Evolutionary conservation across 2,113 vertebrate genomes (phyloP), one percentile per base, ranked within the genome.

Genomic region (Lutjanus erythropterus): DNA sequence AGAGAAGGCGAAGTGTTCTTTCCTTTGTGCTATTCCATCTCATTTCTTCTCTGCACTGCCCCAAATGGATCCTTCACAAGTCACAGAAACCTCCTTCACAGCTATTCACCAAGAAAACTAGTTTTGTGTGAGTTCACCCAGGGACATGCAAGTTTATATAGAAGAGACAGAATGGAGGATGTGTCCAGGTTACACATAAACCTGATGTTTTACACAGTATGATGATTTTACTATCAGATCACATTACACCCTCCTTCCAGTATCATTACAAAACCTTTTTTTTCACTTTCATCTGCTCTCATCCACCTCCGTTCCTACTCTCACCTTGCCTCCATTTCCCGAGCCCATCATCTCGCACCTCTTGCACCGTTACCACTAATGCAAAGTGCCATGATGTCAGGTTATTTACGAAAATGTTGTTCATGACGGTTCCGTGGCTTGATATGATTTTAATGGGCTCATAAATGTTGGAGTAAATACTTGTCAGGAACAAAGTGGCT

Each of bases 401-500:
- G 21, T 86, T 73, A 88, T 88, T 86, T 67, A 81, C 47, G 41
- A 67, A 41, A 82, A 77, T 61, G 59, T 69, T 78, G 56, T 73
- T 87, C 61, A 72, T 25, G 73, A 41, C 53, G 2, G 33, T 50
- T 64, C 64, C 18, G 9, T 50, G 71, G 9, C 67, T 78, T 79
- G 77, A 84, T 81, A 70, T 67, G 73, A 76, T 73, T 83, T 80
- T 82, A 89, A 87, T 80, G 39, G 68, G 49, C 67, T 86, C 58
- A 6, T 89, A 83, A 90, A 86, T 75, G 64, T 33, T 77, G 66
- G 62, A 71, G 80, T 81, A 89, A 91, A 90, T 86, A 89, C 80
- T 78, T 70, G 42, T 55, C 52, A 64, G 39, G 59, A 52, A 35
- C 72, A 65, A 75, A 75, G 60, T 64, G 65, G 65, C 55, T 59